Base-by-base conservation (phyloP, 2,797 vertebrate genomes). In the Poeciliopsis turneri region DNA sequence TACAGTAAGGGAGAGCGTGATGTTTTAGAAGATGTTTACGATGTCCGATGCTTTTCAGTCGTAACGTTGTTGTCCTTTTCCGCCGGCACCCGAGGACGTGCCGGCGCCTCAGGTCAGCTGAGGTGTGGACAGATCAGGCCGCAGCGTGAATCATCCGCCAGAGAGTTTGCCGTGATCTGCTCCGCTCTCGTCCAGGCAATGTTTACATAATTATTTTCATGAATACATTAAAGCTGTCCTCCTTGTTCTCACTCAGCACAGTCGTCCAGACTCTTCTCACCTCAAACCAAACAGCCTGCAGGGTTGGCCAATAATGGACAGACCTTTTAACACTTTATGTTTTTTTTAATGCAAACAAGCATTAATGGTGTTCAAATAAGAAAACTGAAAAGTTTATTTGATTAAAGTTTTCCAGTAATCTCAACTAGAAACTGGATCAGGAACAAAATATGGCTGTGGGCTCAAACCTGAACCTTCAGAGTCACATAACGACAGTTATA, bases 171-270 rank as follows among this genome's bases (percentile, higher is more conserved):
- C 68, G 59, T 88, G 87, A 85, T 90, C 87, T 85, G 79, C 73
- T 51, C 84, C 46, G 16, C 33, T 90, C 78, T 49, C 81, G 79
- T 87, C 84, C 87, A 88, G 73, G 75, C 85, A 86, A 57, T 78
- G 86, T 87, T 91, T 91, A 87, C 87, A 90, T 90, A 90, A 92
- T 89, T 86, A 84, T 82, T 80, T 86, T 76, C 74, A 78, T 84
- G 81, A 91, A 92, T 88, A 66, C 87, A 88, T 87, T 84, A 85
- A 88, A 76, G 76, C 33, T 55, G 15, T 55, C 46, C 79, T 77
- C 74, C 78, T 86, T 41, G 66, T 83, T 88, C 79, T 79, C 70
- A 80, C 84, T 89, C 78, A 80, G 75, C 49, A 78, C 70, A 84
- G 78, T 75, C 80, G 83, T 79, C 76, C 85, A 59, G 74, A 78